A percentile compares a stretch with the other conserved stretches of the same genome.
These are phyloP conservation scores for Gadopsis bispinosus DNA, from an alignment of 2,797 vertebrate species.

Conservation along the genomic window DNA sequence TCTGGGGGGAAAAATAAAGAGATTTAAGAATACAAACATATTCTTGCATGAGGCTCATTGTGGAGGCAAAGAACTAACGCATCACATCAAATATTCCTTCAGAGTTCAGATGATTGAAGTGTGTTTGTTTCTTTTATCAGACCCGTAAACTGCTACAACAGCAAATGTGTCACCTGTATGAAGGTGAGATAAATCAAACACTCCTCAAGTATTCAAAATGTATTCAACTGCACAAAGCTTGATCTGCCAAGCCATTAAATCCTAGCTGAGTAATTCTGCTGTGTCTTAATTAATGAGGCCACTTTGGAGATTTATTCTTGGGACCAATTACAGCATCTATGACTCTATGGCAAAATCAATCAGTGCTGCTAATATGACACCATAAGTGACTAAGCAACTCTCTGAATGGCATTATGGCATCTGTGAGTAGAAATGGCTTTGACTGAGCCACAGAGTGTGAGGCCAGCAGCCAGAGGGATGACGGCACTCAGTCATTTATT, in stretches of 20 bases:
- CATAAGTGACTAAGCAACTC: conserved; percentile 76
- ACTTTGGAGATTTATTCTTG: conserved; percentile 77
- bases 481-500: conserved; percentile 15
- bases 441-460: conserved; percentile 20
- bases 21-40: neutral
- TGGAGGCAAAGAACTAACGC: conserved; percentile 12
- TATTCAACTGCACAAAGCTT: conserved; percentile 56
- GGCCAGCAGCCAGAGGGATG: conserved; percentile 37
- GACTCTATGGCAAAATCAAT: conserved; percentile 72
- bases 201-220: conserved; percentile 60
- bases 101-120: conserved; percentile 46
- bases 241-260: conserved; percentile 62
- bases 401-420: conserved; percentile 58
- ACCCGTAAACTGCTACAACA: conserved; percentile 46
- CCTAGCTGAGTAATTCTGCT: conserved; percentile 68
- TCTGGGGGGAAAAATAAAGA: too few species aligned
- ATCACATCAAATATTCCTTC: conserved; percentile 14
- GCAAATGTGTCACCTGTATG: conserved; percentile 59
- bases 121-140: conserved; percentile 57
- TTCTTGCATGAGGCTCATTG: neutral
- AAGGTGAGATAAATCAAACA: conserved; percentile 59
- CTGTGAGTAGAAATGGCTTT: conserved; percentile 37
- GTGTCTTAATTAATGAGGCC: conserved; percentile 75
- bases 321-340: conserved; percentile 72
- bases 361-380: conserved; percentile 74